phyloP scores from a whole-genome alignment of 2,888 invertebrate species.

The Carpatolechia fugitivella region DNA sequence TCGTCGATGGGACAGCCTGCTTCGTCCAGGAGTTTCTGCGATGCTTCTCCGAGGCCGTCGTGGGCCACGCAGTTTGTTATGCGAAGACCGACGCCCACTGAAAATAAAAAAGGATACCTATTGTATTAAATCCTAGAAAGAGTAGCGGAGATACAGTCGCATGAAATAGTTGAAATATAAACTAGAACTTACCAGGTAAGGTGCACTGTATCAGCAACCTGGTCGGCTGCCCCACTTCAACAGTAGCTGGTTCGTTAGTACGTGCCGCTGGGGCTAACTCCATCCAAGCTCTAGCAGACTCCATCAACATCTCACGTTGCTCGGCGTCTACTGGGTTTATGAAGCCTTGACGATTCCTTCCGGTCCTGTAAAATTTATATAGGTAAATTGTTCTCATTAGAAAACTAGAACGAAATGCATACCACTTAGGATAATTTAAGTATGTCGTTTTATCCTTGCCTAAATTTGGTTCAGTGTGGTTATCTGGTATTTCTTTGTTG shows the following conservation, averaged over 20 bases:
- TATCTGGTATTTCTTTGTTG: too few species aligned
- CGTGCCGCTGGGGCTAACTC: slow-evolving; percentile 77
- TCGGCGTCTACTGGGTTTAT: slow-evolving; percentile 58
- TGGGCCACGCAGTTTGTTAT: slow-evolving; percentile 88
- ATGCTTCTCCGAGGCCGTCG: slow-evolving; percentile 87
- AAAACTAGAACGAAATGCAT: too few species aligned
- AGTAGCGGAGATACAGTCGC: too few species aligned
- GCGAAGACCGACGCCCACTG: slow-evolving; percentile 85
- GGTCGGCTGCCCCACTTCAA: slow-evolving; percentile 86
- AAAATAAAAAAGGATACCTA: slow-evolving; percentile 30
- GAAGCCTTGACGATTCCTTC: slow-evolving; percentile 79
- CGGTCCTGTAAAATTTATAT: slow-evolving; percentile 74
- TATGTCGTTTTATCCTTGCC: too few species aligned
- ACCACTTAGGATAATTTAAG: too few species aligned
- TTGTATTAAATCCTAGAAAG: background rate
- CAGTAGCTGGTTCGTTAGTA: slow-evolving; percentile 70
- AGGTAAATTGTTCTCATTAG: too few species aligned
- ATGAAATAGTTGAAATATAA: too few species aligned
- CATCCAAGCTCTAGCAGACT: slow-evolving; percentile 85
- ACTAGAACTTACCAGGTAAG: slow-evolving; percentile 72
- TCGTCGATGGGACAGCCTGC: slow-evolving; percentile 88
- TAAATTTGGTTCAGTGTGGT: too few species aligned
- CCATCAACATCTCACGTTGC: slow-evolving; percentile 68
- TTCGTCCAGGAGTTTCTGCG: slow-evolving; percentile 85
- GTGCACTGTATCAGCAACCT: slow-evolving; percentile 82